phyloP scores from a whole-genome alignment of 2,797 vertebrate genomes.

The Sebastes aleutianus region DNA sequence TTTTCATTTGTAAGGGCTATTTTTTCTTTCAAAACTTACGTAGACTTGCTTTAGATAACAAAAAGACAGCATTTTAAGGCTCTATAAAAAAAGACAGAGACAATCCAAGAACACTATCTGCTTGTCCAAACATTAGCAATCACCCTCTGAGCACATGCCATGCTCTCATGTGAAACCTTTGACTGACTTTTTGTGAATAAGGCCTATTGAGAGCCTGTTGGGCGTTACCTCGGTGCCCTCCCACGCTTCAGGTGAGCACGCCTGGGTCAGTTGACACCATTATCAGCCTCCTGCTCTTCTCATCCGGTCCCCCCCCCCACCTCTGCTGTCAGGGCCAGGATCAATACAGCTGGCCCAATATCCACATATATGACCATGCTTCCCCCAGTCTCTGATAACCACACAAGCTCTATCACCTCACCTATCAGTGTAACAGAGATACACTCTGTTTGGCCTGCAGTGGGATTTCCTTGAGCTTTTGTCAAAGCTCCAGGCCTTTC shows the following conservation, averaged over 20 bases:
- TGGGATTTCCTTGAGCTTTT: conserved; percentile 64
- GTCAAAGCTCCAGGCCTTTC: conserved; percentile 43
- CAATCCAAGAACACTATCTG: conserved; percentile 63
- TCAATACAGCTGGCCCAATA: conserved; percentile 82
- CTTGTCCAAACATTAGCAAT: conserved; percentile 68
- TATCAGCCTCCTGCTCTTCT: conserved; percentile 65
- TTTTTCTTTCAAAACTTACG: neutral
- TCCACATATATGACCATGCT: conserved; percentile 65
- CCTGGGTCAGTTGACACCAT: conserved; percentile 62
- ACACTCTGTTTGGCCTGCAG: conserved; percentile 62
- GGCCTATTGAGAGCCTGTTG: conserved; percentile 77
- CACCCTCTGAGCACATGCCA: conserved; percentile 33
- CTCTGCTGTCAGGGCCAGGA: conserved; percentile 68
- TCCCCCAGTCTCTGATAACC: conserved; percentile 74
- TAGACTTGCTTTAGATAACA: fast-evolving
- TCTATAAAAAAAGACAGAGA: neutral
- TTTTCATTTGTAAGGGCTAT: neutral
- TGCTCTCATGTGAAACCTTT: conserved; percentile 78
- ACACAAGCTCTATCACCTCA: conserved; percentile 59
- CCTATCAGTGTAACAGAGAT: conserved; percentile 60
- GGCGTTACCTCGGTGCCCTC: conserved; percentile 72
- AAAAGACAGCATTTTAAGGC: neutral
- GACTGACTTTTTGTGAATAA: conserved; percentile 75
- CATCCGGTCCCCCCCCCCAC: conserved; percentile 53
- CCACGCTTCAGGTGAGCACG: conserved; percentile 70